Conservation (phyloP, 2,888 invertebrate genomes). For the Yponomeuta plumbellus region DNA sequence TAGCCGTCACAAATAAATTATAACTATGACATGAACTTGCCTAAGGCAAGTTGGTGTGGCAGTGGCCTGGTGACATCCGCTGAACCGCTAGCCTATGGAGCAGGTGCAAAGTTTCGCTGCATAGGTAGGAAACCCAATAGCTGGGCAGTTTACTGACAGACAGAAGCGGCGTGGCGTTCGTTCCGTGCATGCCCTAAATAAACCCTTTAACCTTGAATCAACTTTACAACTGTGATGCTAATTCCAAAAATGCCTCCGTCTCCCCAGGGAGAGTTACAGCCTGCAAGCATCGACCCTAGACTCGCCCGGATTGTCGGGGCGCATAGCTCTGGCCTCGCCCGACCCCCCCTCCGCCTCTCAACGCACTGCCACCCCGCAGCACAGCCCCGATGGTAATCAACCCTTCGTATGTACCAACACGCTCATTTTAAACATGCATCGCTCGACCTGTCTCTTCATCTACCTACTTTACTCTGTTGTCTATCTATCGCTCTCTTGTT, state of each 20-base stretch:
- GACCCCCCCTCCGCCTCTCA: slow-evolving; percentile 74
- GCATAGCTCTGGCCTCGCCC: slow-evolving; percentile 75
- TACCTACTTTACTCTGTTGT: slow-evolving; percentile 14
- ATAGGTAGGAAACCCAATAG: no score
- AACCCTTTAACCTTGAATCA: no score
- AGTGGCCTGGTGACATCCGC: no score
- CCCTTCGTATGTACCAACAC: slow-evolving; percentile 66
- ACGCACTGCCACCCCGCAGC: slow-evolving; percentile 50
- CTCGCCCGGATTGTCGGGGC: slow-evolving; percentile 47
- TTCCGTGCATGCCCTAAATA: no score
- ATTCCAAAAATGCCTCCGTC: not conserved
- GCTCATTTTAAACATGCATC: slow-evolving; percentile 24
- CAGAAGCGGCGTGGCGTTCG: no score
- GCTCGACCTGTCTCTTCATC: slow-evolving; percentile 13
- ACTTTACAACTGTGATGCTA: no score
- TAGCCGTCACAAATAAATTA: no score
- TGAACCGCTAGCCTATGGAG: no score
- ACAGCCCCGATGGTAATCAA: slow-evolving; percentile 70
- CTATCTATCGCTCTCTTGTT: not conserved
- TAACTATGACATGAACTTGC: no score
- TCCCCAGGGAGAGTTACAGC: slow-evolving; percentile 75
- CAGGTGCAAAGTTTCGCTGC: no score
- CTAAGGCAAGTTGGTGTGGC: no score
- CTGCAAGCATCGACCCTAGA: slow-evolving; percentile 78
- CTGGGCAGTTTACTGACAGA: no score